Conservation (phyloP, 2,797 vertebrate genomes). For the Harpagifer antarcticus region DNA sequence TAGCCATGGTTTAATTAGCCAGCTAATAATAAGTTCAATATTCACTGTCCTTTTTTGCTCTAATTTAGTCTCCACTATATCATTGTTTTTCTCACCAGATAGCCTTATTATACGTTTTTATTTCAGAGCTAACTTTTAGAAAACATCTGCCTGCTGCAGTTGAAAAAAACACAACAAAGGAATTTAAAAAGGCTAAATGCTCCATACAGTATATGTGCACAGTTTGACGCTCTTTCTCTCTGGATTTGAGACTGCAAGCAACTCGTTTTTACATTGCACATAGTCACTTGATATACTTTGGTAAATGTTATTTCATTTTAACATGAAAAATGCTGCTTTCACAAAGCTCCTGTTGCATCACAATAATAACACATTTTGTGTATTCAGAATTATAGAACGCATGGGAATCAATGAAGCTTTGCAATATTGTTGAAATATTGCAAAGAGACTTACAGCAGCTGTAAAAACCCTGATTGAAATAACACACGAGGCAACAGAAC, state of each 20-base stretch:
- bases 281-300: background rate
- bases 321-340: background rate
- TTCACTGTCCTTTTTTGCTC: background rate
- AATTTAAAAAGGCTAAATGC: background rate
- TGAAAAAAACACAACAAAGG: background rate
- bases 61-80: background rate
- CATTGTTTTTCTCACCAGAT: background rate
- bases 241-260: background rate
- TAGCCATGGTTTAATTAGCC: background rate
- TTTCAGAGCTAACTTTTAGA: background rate
- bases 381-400: constrained; percentile 29
- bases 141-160: background rate
- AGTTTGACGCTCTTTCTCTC: background rate
- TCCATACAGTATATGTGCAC: background rate
- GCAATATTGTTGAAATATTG: constrained; percentile 43
- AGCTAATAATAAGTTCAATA: background rate
- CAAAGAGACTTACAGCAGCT: constrained; percentile 31
- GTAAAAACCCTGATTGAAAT: constrained; percentile 50
- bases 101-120: background rate
- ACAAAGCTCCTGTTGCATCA: constrained; percentile 6
- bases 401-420: constrained; percentile 47
- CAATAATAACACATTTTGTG: constrained; percentile 28
- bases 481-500: constrained; percentile 39
- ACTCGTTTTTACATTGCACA: background rate
- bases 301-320: constrained; percentile 1